These are phyloP conservation scores for Nyctibius bracteatus DNA, from an alignment of 2,113 vertebrate species.

Conservation along the genomic window DNA sequence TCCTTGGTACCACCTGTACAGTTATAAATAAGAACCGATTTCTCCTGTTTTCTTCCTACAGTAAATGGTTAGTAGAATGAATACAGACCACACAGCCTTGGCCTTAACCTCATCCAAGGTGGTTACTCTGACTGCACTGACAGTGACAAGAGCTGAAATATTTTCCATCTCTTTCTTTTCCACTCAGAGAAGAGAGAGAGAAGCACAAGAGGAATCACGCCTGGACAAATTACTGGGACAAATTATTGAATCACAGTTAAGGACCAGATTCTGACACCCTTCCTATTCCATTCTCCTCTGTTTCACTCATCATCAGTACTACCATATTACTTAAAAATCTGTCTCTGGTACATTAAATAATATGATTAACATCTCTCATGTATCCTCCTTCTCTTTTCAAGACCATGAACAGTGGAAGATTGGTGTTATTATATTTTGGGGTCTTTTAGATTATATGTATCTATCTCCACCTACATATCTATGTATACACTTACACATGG, in stretches of 20 bases:
- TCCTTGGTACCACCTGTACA: not conserved
- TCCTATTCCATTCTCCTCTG: not conserved
- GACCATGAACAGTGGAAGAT: not conserved
- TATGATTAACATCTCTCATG: not conserved
- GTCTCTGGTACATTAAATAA: not conserved
- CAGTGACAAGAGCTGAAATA: not conserved
- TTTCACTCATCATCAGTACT: not conserved
- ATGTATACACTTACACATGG: not conserved
- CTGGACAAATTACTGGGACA: not conserved
- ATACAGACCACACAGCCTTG: not conserved
- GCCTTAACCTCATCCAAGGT: not conserved
- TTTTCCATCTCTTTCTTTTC: not conserved
- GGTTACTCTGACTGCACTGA: not conserved
- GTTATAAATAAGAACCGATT: not conserved
- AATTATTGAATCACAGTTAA: not conserved
- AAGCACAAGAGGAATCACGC: not conserved
- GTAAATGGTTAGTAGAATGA: not conserved
- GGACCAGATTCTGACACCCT: not conserved
- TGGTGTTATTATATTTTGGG: rapidly evolving
- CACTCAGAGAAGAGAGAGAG: not conserved
- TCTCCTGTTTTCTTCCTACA: not conserved
- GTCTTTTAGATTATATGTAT: not conserved
- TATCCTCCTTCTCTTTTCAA: not conserved
- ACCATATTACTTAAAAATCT: not conserved
- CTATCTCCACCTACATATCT: too few relatives aligned